Percentiles rank a stretch among this genome's conserved stretches.
Conservation (phyloP, 2,797 vertebrate genomes). For the Chrysocyon brachyurus region DNA sequence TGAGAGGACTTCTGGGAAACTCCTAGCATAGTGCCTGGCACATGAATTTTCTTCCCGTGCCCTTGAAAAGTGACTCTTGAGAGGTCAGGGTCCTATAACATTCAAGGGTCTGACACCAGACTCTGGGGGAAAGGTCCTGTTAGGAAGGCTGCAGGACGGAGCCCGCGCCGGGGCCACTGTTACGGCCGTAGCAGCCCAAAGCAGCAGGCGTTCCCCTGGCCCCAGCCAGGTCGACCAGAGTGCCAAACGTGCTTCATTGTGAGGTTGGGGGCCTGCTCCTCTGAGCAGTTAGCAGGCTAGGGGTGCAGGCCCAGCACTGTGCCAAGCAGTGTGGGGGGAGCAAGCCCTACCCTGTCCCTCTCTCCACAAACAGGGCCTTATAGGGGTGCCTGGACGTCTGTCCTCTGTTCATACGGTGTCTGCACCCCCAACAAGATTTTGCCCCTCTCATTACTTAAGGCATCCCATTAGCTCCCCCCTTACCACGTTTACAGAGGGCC, state of each 20-base stretch:
- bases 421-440: background rate
- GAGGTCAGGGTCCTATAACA: background rate
- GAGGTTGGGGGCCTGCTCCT: background rate
- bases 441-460: background rate
- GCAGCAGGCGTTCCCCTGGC: background rate
- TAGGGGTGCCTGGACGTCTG: background rate
- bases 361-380: background rate
- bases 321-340: background rate
- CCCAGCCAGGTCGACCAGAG: background rate
- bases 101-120: background rate
- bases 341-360: background rate
- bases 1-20: background rate
- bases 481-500: background rate
- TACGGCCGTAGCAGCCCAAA: background rate
- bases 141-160: background rate
- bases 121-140: background rate
- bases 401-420: fast-evolving
- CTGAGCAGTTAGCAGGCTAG: background rate
- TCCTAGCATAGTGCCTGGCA: background rate
- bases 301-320: background rate
- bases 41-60: background rate
- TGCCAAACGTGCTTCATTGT: background rate
- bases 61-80: background rate
- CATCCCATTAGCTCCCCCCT: background rate
- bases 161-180: background rate